Percentiles rank a stretch among this genome's conserved stretches.
Evolutionary conservation across 2,888 invertebrate genomes (phyloP).

Genomic region (Callyntrura guangdongensis): DNA sequence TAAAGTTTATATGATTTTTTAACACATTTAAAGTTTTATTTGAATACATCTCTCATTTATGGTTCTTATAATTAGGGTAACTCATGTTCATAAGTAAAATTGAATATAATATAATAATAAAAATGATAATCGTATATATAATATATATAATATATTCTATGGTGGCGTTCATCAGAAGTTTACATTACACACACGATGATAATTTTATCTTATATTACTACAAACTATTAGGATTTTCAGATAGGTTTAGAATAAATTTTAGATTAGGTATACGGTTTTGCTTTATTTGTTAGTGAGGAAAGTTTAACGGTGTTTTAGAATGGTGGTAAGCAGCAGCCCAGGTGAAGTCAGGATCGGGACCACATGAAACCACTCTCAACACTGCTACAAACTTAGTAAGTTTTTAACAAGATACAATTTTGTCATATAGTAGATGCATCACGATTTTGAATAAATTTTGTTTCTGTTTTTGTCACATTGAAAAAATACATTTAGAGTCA

Average conservation of each 20-base stretch:
- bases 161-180: constrained; percentile 59
- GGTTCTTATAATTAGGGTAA: constrained; percentile 74
- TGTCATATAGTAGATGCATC: constrained; percentile 11
- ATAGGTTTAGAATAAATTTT: constrained; percentile 31
- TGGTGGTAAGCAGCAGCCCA: constrained; percentile 22
- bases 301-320: constrained; percentile 8
- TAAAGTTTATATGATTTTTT: not conserved
- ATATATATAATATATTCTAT: constrained; percentile 43
- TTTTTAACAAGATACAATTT: constrained; percentile 26
- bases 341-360: constrained; percentile 17
- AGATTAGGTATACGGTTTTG: constrained; percentile 5
- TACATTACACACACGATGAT: constrained; percentile 47
- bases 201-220: constrained; percentile 53
- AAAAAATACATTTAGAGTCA: constrained; percentile 81
- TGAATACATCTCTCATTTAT: constrained; percentile 67
- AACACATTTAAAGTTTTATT: constrained; percentile 71
- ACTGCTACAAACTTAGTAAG: not conserved
- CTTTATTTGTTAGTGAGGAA: not conserved
- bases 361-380: not conserved
- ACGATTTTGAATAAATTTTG: constrained; percentile 50
- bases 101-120: constrained; percentile 34
- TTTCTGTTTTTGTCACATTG: constrained; percentile 77
- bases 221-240: constrained; percentile 67
- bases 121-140: constrained; percentile 23
- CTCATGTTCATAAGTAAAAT: constrained; percentile 68